Evolutionary conservation across 2,888 invertebrate genomes (phyloP), one percentile per base, ranked within the genome.

Genomic region (Panopea generosa): DNA sequence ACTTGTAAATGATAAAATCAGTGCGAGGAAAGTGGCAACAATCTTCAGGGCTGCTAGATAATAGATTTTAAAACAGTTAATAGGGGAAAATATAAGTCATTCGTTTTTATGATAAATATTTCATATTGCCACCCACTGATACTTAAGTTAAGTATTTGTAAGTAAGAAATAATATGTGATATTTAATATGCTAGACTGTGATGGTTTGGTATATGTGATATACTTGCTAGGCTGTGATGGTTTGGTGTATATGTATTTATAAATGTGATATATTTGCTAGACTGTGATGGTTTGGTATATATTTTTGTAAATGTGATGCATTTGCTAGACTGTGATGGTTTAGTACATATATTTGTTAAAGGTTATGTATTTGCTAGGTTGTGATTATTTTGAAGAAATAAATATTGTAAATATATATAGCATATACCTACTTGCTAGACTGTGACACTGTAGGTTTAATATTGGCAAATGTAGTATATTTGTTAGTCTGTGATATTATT

Each of bases 1-100:
- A 20, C 47, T 80, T n/a, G 24, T 80, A 1, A 70, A 72, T 29
- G 69, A 73, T 27, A 68, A 27, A 22, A 69, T 76, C 3, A 76
- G 66, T 49, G 80, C 72, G 18, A 56, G 73, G 26, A 80, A 69
- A 47, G 57, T 80, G 9, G 33, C 45, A 1, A 62, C 76, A 43
- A 69, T 49, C 18, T 72, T 80, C 45, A 67, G 52, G 40, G 55
- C 63, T n/a, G 24, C 62, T 40, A 49, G 22, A 18, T 62, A 16
- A 18, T 47, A 47, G 33, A 11, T 33, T 33, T 7, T 33, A 33
- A 33, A 4, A 33, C 4, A 33, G 4, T 33, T 33, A 33, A 11
- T 33, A 7, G 4, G 33, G 4, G 33, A 33, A 33, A 33, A n/a
- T n/a, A n/a, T n/a, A n/a, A n/a, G n/a, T n/a, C n/a, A n/a, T n/a